A percentile compares a stretch with the other conserved stretches of the same genome.
phyloP scores from a whole-genome alignment of 2,888 invertebrate species.

The Drosophila multiciliata region DNA sequence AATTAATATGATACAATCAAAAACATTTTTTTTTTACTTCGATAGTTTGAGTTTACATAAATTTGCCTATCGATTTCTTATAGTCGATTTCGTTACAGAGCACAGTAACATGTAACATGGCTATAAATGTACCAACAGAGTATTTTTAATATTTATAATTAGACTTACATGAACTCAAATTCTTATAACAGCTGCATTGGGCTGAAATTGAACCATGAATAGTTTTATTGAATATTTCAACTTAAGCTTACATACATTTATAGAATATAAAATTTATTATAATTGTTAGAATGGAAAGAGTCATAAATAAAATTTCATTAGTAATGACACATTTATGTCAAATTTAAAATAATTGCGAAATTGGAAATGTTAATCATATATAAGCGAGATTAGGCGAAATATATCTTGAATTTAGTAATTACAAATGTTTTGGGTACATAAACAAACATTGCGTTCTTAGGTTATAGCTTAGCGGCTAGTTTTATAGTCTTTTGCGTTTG shows the following conservation, averaged over 20 bases:
- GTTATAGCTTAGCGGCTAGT: slow-evolving; percentile 36
- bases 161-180: not conserved
- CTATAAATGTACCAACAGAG: not conserved
- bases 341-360: slow-evolving; percentile 12
- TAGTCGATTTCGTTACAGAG: not conserved
- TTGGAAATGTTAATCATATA: slow-evolving; percentile 18
- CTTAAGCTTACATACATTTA: slow-evolving; percentile 41
- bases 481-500: slow-evolving; percentile 73
- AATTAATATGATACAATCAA: slow-evolving; percentile 1
- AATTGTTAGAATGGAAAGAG: slow-evolving; percentile 39
- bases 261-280: slow-evolving; percentile 42
- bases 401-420: not conserved
- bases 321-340: no score
- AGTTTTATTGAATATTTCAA: slow-evolving; percentile 39
- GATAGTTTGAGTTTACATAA: not conserved
- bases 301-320: slow-evolving; percentile 1
- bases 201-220: slow-evolving; percentile 3
- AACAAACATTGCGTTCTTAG: not conserved
- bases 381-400: not conserved
- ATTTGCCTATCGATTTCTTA: not conserved
- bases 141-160: not conserved
- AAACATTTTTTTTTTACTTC: not conserved
- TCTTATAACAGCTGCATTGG: not conserved
- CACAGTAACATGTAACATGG: not conserved
- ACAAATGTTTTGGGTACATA: not conserved